Base-by-base conservation (phyloP, 2,113 vertebrate genomes). In the Okapia johnstoni region DNA sequence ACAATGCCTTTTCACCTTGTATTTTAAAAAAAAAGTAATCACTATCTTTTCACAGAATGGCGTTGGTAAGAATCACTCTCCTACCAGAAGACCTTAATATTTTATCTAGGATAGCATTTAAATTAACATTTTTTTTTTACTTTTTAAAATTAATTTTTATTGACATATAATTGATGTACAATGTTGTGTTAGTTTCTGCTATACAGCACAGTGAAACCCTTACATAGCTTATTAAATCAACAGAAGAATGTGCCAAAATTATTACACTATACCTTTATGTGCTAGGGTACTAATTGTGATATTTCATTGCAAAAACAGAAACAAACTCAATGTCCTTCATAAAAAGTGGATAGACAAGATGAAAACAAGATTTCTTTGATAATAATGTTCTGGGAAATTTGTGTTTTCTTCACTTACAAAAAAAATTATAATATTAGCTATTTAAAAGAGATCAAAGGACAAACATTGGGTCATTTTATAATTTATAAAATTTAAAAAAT, bases 321-420 rank as follows among this genome's bases (percentile, higher is more conserved):
- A 97, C 66, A 28, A 96, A 97, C 25, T 97, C 92, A 98, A 96
- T 58, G 61, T 21, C 81, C 88, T 80, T 79, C 85, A 93, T 97
- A 97, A 98, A 97, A 97, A 97, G 97, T 98, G 97, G 94, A 98
- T 96, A 87, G 46, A 93, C 43, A 95, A 95, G 89, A 98, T 98
- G 21, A 85, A 98, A 95, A 95, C 97, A 98, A 97, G 14, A 97
- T 97, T 10, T 96, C 92, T 97, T 98, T 79, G 96, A 83, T 95
- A 98, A 88, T 1, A 88, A 85, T 94, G 85, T 98, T 98, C 93
- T 95, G 93, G 94, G 93, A 98, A 97, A 96, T 97, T 40, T 92
- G 66, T 97, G 76, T 13, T 48, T 79, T 93, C 92, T 76, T 7
- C 1, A 60, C 25, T 88, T 87, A 43, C 9, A 81, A 58, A 81